Percentiles rank a stretch among this genome's conserved stretches.
phyloP scores from a whole-genome alignment of 2,113 vertebrate genomes.

The Bombycilla garrulus region DNA sequence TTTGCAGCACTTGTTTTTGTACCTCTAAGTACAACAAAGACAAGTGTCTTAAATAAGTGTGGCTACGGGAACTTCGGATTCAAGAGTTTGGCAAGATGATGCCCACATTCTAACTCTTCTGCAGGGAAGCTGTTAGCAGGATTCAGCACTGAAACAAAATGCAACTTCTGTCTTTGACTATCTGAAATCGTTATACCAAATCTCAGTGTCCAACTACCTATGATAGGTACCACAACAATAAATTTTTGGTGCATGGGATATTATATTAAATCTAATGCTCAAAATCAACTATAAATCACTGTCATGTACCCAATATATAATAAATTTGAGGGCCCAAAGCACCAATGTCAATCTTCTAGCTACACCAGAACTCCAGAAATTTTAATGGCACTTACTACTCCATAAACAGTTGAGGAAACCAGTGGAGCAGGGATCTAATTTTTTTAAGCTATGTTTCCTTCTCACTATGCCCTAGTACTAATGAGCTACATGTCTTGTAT shows the following conservation, averaged over 20 bases:
- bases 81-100: background rate
- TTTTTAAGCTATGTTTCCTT: background rate
- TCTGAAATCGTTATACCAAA: background rate
- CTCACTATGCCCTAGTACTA: background rate
- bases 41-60: background rate
- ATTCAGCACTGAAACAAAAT: background rate
- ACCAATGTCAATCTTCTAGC: background rate
- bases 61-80: background rate
- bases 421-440: background rate
- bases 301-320: background rate
- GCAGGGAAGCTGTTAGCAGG: background rate
- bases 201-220: background rate
- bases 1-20: background rate
- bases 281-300: background rate
- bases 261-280: background rate
- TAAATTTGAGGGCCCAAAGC: background rate
- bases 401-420: background rate
- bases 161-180: background rate
- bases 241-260: background rate
- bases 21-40: background rate
- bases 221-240: background rate
- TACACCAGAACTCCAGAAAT: background rate
- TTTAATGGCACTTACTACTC: background rate
- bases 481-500: background rate
- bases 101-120: background rate